A percentile compares a stretch with the other conserved stretches of the same genome.
Evolutionary conservation across 2,113 vertebrate genomes (phyloP).

Genomic region (Pica pica): DNA sequence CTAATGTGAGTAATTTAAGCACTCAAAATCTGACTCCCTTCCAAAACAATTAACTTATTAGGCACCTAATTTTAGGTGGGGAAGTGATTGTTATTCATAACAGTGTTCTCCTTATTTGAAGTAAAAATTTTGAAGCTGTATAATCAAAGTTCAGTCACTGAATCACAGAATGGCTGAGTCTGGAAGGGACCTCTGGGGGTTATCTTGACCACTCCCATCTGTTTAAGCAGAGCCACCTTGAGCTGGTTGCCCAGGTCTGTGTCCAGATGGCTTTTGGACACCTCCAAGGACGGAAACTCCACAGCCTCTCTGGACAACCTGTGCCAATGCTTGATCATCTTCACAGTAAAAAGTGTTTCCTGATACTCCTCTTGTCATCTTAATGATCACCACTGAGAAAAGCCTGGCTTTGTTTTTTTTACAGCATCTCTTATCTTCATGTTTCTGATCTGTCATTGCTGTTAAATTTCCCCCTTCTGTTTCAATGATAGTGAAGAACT

Average conservation of each 20-base stretch:
- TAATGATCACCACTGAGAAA: not conserved
- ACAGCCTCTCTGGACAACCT: not conserved
- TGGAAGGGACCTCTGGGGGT: not conserved
- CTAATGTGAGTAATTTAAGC: not conserved
- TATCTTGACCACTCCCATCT: not conserved
- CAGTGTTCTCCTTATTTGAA: not conserved
- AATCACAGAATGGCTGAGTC: not conserved
- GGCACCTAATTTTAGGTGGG: not conserved
- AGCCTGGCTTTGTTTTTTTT: not conserved
- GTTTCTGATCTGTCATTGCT: not conserved
- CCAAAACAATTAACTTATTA: not conserved
- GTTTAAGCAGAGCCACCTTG: not conserved
- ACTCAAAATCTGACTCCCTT: not conserved
- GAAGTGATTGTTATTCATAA: not conserved
- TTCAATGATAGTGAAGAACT: not conserved
- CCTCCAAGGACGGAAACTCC: not conserved
- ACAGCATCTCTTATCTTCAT: not conserved
- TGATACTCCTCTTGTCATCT: not conserved
- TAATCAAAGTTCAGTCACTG: not conserved
- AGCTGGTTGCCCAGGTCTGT: fast-evolving
- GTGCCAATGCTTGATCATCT: not conserved
- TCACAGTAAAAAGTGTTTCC: not conserved
- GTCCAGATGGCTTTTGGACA: not conserved
- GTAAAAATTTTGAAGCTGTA: not conserved
- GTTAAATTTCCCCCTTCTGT: not conserved